Base-by-base conservation (phyloP, 2,888 invertebrate genomes). In the Eupsilia transversa region DNA sequence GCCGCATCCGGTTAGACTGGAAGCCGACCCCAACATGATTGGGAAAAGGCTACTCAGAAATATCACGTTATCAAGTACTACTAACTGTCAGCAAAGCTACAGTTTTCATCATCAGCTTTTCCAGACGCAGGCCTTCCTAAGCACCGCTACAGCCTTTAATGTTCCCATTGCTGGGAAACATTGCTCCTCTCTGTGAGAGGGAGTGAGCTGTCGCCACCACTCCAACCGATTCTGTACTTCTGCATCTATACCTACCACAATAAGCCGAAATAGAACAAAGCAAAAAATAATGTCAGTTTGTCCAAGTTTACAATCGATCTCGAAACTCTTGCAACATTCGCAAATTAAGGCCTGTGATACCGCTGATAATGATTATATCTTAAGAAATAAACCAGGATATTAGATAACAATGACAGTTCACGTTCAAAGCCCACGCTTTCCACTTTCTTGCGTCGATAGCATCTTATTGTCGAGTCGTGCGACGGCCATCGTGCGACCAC, bases 381-480 rank as follows among this genome's bases (percentile, higher is more conserved):
- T 59, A 66, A 75, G 60, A 72, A 79, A 59, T 68, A 64, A 72
- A 89, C 83, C 83, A 86, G 88, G 90, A 88, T 87, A 77, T 88
- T 69, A 86, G 65, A 66, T 74, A 87, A 90, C 88, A 89, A 87
- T 86, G 78, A 72, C 75, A 70, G 72, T 76, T 84, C 43, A 68
- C 57, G 83, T 35, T 27, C 35, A 46, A 71, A 72, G 72, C 86
- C 77, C 86, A 87, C 89, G 88, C 89, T 92, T 90, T 91, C 91
- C 65, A 88, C 87, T 91, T 90, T 90, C 88, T 85, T 89, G 69
- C 69, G 74, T 74, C 76, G 84, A 85, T 83, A 80, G 43, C 56
- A 82, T 82, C 86, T 87, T 54, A 80, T 77, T 84, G 79, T 87
- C 23, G 61, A 70, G 80, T 86, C 88, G 89, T 89, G 89, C 30